Evolutionary conservation across 1,140 invertebrate genomes (phyloP).

Genomic region (Drosophila virilis): DNA sequence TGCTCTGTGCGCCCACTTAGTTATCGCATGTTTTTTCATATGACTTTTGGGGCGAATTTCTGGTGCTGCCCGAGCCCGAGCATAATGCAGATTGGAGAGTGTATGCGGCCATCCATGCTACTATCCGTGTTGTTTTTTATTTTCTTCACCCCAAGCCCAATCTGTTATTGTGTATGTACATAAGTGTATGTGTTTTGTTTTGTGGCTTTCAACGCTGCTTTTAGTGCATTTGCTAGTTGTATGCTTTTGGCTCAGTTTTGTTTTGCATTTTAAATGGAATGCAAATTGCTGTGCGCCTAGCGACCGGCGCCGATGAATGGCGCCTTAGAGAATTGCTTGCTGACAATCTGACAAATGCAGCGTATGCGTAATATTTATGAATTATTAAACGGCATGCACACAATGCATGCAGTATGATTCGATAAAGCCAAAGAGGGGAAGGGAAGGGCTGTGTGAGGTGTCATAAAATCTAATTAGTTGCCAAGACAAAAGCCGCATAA

Average conservation of each 20-base stretch:
- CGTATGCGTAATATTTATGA: constrained; percentile 76
- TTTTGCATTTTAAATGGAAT: constrained; percentile 79
- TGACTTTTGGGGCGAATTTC: constrained; percentile 76
- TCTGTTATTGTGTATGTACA: constrained; percentile 30
- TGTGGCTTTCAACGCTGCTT: constrained; percentile 51
- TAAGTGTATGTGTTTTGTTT: constrained; percentile 44
- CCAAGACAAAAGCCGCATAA: constrained; percentile 75
- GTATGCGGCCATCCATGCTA: constrained; percentile 15
- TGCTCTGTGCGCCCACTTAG: constrained; percentile 34
- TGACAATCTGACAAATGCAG: constrained; percentile 19
- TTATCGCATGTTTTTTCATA: constrained; percentile 81
- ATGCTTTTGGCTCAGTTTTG: constrained; percentile 42
- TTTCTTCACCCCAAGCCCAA: not conserved
- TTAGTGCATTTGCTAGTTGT: constrained; percentile 65
- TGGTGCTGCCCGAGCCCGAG: constrained; percentile 33
- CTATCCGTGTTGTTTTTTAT: constrained; percentile 42
- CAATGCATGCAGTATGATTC: constrained; percentile 16
- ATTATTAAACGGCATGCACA: constrained; percentile 52
- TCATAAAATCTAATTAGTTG: constrained; percentile 79
- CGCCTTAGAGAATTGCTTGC: constrained; percentile 56
- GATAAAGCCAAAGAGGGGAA: not conserved
- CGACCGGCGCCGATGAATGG: constrained; percentile 44
- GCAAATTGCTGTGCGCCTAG: constrained; percentile 63
- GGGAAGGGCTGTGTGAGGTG: constrained; percentile 3
- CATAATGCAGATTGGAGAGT: constrained; percentile 48